Percentiles rank a stretch among this genome's conserved stretches.
These are phyloP conservation scores for Sisyra nigra DNA, from an alignment of 2,888 invertebrate species.

Conservation along the genomic window DNA sequence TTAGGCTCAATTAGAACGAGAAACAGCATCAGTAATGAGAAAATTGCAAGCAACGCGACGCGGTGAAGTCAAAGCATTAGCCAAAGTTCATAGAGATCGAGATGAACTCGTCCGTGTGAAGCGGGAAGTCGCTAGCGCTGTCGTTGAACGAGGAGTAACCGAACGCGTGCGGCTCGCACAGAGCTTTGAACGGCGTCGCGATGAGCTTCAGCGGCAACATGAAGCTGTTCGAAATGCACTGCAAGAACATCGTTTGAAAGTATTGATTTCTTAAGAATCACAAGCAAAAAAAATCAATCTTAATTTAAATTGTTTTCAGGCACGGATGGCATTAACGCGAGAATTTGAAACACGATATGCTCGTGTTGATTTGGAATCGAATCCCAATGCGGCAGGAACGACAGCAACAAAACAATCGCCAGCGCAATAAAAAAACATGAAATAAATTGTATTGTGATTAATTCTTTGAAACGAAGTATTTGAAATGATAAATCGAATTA, in stretches of 20 bases:
- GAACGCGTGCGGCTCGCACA: conserved; percentile 70
- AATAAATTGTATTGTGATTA: too few species aligned
- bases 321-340: conserved; percentile 23
- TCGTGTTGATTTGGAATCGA: conserved; percentile 22
- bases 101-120: conserved; percentile 79
- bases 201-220: conserved; percentile 62
- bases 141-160: conserved; percentile 79
- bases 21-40: conserved; percentile 59
- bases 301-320: conserved; percentile 16
- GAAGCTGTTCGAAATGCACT: conserved; percentile 55
- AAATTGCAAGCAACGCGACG: conserved; percentile 67
- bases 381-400: not conserved
- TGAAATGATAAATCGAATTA: too few species aligned
- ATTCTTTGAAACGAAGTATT: too few species aligned
- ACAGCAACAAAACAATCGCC: too few species aligned
- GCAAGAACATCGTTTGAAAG: conserved; percentile 48
- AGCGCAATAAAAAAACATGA: too few species aligned
- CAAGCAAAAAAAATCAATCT: not conserved
- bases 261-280: conserved; percentile 17
- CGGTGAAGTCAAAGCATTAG: conserved; percentile 74
- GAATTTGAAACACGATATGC: conserved; percentile 27
- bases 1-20: conserved; percentile 45
- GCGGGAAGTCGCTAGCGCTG: conserved; percentile 62
- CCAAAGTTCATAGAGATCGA: conserved; percentile 77
- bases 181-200: conserved; percentile 57